Conservation (phyloP, 2,113 vertebrate species). For the Phalacrocorax aristotelis region DNA sequence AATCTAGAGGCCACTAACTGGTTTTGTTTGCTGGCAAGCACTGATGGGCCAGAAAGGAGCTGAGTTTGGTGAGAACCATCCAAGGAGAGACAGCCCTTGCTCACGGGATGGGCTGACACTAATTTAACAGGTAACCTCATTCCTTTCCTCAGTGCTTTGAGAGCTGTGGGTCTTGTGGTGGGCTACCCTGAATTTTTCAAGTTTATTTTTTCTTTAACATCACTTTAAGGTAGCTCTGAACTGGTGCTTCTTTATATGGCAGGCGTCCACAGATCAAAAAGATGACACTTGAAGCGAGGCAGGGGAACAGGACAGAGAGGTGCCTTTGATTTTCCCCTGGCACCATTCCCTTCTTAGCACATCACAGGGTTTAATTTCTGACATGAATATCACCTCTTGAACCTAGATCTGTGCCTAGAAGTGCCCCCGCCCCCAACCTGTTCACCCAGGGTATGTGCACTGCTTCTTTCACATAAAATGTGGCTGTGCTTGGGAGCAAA, state of each 20-base stretch:
- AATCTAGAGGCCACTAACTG: rapidly evolving
- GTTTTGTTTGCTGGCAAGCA: not conserved
- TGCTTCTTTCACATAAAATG: rapidly evolving
- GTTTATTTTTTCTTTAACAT: not conserved
- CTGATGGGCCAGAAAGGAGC: not conserved
- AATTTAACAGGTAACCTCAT: not conserved
- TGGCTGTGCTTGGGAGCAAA: not conserved
- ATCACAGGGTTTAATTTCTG: not conserved
- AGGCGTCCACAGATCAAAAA: not conserved
- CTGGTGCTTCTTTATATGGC: not conserved
- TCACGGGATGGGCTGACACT: rapidly evolving
- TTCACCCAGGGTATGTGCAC: too few relatives aligned
- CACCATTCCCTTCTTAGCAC: not conserved
- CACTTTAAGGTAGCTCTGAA: not conserved
- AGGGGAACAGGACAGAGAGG: rapidly evolving
- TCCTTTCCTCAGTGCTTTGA: not conserved
- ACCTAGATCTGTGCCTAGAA: rapidly evolving
- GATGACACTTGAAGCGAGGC: rapidly evolving
- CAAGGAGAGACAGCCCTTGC: not conserved
- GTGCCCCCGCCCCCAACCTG: not conserved
- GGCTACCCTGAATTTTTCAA: not conserved
- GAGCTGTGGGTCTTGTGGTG: rapidly evolving
- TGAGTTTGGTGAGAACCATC: rapidly evolving
- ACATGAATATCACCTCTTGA: not conserved
- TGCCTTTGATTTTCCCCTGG: not conserved